Percentiles rank a stretch among this genome's conserved stretches.
These are phyloP conservation scores for Chiloscyllium plagiosum DNA, from an alignment of 2,113 vertebrate species.

Conservation along the genomic window DNA sequence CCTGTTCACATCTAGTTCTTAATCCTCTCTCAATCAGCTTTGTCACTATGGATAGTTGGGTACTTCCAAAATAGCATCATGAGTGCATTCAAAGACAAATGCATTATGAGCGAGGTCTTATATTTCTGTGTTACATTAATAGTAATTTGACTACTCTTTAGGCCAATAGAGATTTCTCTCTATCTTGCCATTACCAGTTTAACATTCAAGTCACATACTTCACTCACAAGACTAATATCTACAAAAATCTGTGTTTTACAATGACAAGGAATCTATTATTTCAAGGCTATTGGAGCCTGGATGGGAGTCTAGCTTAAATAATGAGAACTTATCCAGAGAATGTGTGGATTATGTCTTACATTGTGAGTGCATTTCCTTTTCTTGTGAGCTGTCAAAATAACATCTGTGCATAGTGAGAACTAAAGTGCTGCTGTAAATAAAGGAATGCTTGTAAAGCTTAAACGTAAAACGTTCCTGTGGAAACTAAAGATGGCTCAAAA, in stretches of 20 bases:
- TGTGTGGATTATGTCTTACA: neutral
- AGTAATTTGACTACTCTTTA: neutral
- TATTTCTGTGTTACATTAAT: neutral
- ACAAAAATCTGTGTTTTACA: neutral
- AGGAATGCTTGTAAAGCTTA: neutral
- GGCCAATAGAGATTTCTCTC: neutral
- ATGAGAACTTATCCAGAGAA: neutral
- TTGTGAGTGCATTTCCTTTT: neutral
- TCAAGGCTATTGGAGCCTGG: neutral
- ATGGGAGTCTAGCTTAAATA: neutral
- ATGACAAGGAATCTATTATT: neutral
- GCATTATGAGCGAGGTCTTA: neutral
- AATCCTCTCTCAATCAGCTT: no score
- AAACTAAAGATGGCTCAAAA: neutral
- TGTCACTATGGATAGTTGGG: neutral
- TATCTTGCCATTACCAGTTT: neutral
- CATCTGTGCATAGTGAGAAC: neutral
- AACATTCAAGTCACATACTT: neutral
- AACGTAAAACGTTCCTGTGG: neutral
- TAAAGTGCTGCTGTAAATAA: neutral
- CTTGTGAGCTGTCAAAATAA: slow-evolving; percentile 1
- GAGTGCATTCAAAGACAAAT: neutral
- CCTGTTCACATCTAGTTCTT: neutral
- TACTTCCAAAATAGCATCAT: neutral
- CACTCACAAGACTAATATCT: neutral